Evolutionary conservation across 2,888 invertebrate species (phyloP), one percentile per base, ranked within the genome.

Genomic region (Stenodera caucasica): DNA sequence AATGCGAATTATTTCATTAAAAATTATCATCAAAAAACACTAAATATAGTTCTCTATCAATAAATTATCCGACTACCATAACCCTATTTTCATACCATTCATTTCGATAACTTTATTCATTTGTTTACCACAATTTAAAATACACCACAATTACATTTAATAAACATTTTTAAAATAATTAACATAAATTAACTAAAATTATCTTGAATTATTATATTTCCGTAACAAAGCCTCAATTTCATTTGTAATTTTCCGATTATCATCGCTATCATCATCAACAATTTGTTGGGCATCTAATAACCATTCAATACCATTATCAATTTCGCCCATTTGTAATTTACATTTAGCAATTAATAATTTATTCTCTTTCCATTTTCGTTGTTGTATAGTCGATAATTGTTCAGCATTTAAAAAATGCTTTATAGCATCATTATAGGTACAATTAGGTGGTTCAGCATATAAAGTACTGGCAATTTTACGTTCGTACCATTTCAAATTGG

Each of bases 391-490:
- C n/a, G 81, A 79, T 49, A 86, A 72, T 52, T 78, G 77, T 66
- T 87, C 86, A 4, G 86, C 85, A 64, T 81, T 77, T 57, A 83
- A 66, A 64, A 88, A 85, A 70, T 83, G 78, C 14, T 77, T 71
- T 26, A 88, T 77, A 1, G 90, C 88, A 63, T 90, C 89, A 49
- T 85, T 82, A 57, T 84, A 83, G 0, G 86, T 85, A 1, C 86
- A 83, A 59, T 78, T 80, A 8, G 89, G 89, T n/a, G 86, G 84
- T 58, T 85, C 84, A 2, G 85, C 84, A 77, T 86, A 88, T 32
- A 90, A 73, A 6, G 88, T 83, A 6, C 85, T 78, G 6, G 90
- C 90, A 12, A 88, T 80, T 73, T 82, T 86, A 62, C 86, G 82
- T 74, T 90, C 89, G 56, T 88, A 75, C 80, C 80, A 81, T 67